Conservation (phyloP, 2,888 invertebrate species). For the Deroplatys truncata region DNA sequence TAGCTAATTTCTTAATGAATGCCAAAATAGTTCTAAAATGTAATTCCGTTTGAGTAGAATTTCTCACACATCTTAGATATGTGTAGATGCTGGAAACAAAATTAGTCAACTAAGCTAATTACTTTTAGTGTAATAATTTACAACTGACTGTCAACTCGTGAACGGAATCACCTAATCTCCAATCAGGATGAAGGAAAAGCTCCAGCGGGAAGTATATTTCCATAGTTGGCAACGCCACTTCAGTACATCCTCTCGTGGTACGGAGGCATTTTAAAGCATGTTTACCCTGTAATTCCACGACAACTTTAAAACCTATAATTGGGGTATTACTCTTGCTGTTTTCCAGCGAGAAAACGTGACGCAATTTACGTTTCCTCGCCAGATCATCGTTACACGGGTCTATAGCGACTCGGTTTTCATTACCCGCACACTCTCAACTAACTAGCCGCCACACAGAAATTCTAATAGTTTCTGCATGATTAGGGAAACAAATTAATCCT, state of each 20-base stretch:
- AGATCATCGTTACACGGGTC: not conserved
- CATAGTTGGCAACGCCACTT: not conserved
- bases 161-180: not conserved
- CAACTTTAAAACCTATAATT: constrained; percentile 3
- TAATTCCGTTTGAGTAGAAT: no score
- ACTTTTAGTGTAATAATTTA: no score
- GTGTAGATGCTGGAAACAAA: no score
- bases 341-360: not conserved
- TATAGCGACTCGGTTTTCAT: not conserved
- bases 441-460: not conserved
- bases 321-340: not conserved
- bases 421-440: not conserved
- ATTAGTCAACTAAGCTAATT: no score
- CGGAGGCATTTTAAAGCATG: constrained; percentile 10
- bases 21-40: no score
- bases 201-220: not conserved
- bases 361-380: not conserved
- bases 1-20: no score
- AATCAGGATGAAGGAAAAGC: not conserved
- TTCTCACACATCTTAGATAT: no score
- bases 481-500: not conserved
- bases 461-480: not conserved
- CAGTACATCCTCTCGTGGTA: not conserved
- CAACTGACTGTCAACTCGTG: no score
- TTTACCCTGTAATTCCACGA: constrained; percentile 10